A percentile compares a stretch with the other conserved stretches of the same genome.
Evolutionary conservation across 2,888 invertebrate genomes (phyloP).

Genomic region (Acrobasis consociella): DNA sequence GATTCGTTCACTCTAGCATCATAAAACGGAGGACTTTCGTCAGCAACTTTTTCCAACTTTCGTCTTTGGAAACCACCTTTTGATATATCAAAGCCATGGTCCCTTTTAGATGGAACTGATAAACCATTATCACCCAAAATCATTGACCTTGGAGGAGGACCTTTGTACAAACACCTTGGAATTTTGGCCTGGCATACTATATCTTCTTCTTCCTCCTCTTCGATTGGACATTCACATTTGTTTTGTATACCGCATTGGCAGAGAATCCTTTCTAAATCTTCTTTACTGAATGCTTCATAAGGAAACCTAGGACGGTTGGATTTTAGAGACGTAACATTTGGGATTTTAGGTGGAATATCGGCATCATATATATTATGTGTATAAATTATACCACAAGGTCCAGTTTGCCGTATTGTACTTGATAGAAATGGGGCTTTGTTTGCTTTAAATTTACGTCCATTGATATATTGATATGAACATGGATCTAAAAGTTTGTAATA

Average conservation of each 20-base stretch:
- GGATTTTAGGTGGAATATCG: slow-evolving; percentile 42
- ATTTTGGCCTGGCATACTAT: slow-evolving; percentile 54
- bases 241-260: slow-evolving; percentile 59
- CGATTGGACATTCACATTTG: slow-evolving; percentile 55
- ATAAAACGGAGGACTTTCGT: slow-evolving; percentile 58
- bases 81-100: slow-evolving; percentile 44
- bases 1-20: slow-evolving; percentile 51
- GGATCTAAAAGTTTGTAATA: slow-evolving; percentile 58
- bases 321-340: slow-evolving; percentile 55
- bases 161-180: slow-evolving; percentile 54
- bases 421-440: slow-evolving; percentile 61
- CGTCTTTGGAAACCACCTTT: slow-evolving; percentile 43
- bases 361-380: slow-evolving; percentile 57
- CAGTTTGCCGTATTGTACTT: slow-evolving; percentile 47
- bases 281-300: slow-evolving; percentile 55
- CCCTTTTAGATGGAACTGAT: slow-evolving; percentile 48
- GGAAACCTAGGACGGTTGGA: slow-evolving; percentile 64
- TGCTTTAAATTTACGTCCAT: slow-evolving; percentile 29
- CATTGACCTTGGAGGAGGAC: slow-evolving; percentile 43
- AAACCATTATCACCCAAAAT: slow-evolving; percentile 39
- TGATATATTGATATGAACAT: slow-evolving; percentile 55
- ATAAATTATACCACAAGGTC: slow-evolving; percentile 44
- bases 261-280: slow-evolving; percentile 57
- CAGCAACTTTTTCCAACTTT: slow-evolving; percentile 31
- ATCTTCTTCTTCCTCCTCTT: slow-evolving; percentile 37